phyloP scores from a whole-genome alignment of 2,888 invertebrate species.

The Metacarcinus magister region DNA sequence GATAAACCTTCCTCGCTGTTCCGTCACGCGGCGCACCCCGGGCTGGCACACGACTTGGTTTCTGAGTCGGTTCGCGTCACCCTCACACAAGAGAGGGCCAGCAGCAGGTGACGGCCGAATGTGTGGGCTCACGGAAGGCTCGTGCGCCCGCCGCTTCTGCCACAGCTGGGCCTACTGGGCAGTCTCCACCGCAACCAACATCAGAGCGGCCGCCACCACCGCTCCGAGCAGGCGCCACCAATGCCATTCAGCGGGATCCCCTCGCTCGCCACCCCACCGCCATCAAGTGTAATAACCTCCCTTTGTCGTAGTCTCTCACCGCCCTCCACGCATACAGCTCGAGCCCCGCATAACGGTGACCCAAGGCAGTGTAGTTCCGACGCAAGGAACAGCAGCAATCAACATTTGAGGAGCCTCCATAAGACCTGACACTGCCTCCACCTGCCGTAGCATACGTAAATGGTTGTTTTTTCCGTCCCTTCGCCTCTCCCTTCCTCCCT shows the following conservation, averaged over 20 bases:
- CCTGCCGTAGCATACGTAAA: neutral
- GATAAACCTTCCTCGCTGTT: neutral
- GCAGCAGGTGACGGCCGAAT: slow-evolving; percentile 1
- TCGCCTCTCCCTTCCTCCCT: neutral
- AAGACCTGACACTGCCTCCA: neutral
- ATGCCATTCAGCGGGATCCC: slow-evolving; percentile 64
- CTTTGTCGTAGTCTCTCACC: neutral
- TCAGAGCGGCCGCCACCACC: slow-evolving; percentile 46
- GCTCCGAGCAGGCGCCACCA: slow-evolving; percentile 62
- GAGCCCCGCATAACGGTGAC: neutral
- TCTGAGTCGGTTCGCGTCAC: neutral
- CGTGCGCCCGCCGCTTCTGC: slow-evolving; percentile 28
- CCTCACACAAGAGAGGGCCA: neutral
- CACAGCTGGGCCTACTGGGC: slow-evolving; percentile 49
- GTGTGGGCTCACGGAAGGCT: neutral
- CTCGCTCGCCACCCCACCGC: slow-evolving; percentile 50
- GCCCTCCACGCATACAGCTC: neutral
- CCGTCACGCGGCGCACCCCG: neutral
- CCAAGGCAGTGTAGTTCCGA: neutral
- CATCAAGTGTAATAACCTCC: slow-evolving; percentile 59
- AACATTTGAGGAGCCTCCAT: neutral
- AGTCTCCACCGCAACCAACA: slow-evolving; percentile 1
- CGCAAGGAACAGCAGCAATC: neutral
- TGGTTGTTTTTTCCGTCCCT: neutral
- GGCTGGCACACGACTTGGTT: neutral